These are phyloP conservation scores for Notarius lentiginosus DNA, from an alignment of 2,113 vertebrate species.

Conservation along the genomic window DNA sequence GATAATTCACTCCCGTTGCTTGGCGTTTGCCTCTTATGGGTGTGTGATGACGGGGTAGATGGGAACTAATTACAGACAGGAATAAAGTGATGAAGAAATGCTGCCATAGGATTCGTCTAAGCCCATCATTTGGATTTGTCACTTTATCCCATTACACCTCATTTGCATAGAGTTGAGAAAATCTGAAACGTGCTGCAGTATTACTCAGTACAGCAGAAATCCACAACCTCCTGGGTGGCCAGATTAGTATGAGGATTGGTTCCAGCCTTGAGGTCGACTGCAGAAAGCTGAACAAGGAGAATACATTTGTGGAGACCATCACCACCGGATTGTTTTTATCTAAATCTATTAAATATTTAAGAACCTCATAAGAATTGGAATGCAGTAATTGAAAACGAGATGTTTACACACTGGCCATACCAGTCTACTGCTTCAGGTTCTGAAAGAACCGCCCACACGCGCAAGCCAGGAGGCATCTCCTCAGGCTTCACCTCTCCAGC, in stretches of 20 bases:
- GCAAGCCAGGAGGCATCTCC: conserved; percentile 26
- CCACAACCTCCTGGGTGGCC: not conserved
- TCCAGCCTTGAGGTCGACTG: not conserved
- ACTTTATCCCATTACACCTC: not conserved
- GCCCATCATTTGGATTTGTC: not conserved
- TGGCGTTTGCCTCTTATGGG: not conserved
- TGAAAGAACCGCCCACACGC: not conserved
- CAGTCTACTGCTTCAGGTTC: conserved; percentile 24
- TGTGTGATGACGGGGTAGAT: not conserved
- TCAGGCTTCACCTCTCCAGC: conserved; percentile 27
- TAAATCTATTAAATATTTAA: not conserved
- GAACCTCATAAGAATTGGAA: not conserved
- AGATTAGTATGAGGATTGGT: not conserved
- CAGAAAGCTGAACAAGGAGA: not conserved
- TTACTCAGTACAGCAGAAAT: not conserved
- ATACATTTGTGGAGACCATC: conserved; percentile 18
- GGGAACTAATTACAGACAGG: not conserved
- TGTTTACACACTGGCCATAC: conserved; percentile 16
- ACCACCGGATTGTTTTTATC: conserved; percentile 2
- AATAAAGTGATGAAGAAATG: not conserved
- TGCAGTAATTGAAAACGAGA: not conserved
- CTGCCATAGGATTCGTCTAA: not conserved
- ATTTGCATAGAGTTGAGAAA: not conserved
- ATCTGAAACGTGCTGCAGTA: not conserved
- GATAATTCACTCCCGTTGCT: not conserved